phyloP scores from a whole-genome alignment of 2,113 vertebrate species.

The Cyprinodon brontotheroides region DNA sequence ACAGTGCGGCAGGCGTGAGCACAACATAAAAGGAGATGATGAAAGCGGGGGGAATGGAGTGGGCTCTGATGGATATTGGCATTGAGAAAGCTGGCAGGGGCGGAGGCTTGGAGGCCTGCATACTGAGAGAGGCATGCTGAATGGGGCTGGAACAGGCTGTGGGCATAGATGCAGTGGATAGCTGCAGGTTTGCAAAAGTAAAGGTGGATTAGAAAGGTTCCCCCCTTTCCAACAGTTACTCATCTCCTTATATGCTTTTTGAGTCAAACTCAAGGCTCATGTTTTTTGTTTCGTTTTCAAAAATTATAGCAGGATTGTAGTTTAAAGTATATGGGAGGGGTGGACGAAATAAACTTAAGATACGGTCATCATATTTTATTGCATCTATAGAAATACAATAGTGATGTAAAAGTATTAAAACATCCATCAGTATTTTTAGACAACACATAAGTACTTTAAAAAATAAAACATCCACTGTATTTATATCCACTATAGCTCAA shows the following conservation, averaged over 20 bases:
- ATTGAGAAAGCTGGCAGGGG: constrained; percentile 72
- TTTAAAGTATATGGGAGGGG: neutral
- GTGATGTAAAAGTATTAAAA: neutral
- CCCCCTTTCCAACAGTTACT: neutral
- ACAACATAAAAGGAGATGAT: constrained; percentile 82
- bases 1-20: constrained; percentile 64
- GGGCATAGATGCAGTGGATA: constrained; percentile 13
- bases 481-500: neutral
- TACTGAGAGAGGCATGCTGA: constrained; percentile 56
- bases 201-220: neutral
- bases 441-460: neutral
- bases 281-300: neutral
- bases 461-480: neutral
- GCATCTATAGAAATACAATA: neutral
- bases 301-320: constrained; percentile 15
- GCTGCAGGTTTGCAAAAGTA: neutral
- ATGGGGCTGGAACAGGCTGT: constrained; percentile 25
- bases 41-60: constrained; percentile 69
- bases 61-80: constrained; percentile 78
- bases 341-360: neutral
- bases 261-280: neutral
- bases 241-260: neutral
- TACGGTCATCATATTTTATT: neutral
- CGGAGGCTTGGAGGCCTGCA: constrained; percentile 63
- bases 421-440: neutral